phyloP scores from a whole-genome alignment of 2,113 vertebrate species.

The Accipiter virgatus region DNA sequence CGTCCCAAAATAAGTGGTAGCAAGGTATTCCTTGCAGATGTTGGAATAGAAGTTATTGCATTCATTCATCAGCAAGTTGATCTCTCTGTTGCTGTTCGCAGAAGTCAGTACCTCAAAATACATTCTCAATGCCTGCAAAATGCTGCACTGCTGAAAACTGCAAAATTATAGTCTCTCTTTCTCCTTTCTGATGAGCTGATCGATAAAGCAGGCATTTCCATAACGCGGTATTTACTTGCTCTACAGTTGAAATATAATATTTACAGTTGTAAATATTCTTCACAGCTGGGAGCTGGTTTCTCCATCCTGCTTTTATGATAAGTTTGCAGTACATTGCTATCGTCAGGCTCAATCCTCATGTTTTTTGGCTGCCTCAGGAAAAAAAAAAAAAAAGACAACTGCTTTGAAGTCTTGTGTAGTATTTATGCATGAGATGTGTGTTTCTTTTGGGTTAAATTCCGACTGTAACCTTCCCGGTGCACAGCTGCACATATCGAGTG shows the following conservation, averaged over 20 bases:
- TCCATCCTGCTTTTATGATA: conserved; percentile 33
- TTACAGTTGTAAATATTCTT: conserved; percentile 61
- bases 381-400: background rate
- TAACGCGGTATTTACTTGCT: conserved; percentile 26
- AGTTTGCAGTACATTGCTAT: conserved; percentile 18
- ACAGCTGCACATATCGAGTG: background rate
- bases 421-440: background rate
- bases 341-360: background rate
- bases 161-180: background rate
- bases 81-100: background rate
- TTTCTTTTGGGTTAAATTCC: background rate
- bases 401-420: background rate
- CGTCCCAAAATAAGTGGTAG: background rate
- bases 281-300: conserved; percentile 57
- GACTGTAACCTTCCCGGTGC: background rate
- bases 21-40: background rate
- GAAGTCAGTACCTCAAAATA: conserved; percentile 12
- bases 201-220: conserved; percentile 57
- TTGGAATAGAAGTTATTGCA: background rate
- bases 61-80: conserved; percentile 15
- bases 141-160: background rate
- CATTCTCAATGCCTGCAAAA: background rate
- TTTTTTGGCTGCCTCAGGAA: background rate
- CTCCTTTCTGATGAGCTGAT: conserved; percentile 50
- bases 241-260: conserved; percentile 43